Evolutionary conservation across 2,797 vertebrate genomes (phyloP).

Genomic region (Myotis vivesi): DNA sequence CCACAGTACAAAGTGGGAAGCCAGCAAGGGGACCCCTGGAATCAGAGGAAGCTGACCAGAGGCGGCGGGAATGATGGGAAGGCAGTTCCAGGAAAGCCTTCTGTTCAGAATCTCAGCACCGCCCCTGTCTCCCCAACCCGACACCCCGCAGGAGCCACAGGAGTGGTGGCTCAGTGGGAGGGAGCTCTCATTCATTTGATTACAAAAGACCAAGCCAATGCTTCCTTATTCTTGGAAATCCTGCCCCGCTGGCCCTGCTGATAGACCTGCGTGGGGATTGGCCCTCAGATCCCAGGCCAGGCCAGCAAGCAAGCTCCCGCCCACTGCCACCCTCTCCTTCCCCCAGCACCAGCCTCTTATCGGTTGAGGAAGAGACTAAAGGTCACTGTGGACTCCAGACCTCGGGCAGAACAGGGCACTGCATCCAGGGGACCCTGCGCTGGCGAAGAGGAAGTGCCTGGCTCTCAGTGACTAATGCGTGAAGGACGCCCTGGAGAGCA

Average conservation of each 20-base stretch:
- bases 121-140: too few species aligned
- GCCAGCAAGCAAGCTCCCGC: accelerated
- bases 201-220: not conserved
- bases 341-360: not conserved
- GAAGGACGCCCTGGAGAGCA: not conserved
- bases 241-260: accelerated
- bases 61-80: not conserved
- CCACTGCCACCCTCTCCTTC: not conserved
- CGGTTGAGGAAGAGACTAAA: not conserved
- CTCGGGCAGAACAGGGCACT: not conserved
- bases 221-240: not conserved
- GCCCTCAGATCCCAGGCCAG: not conserved
- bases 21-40: not conserved
- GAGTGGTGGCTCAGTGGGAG: accelerated
- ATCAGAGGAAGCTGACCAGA: not conserved
- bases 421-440: not conserved
- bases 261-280: accelerated
- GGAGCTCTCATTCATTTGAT: not conserved
- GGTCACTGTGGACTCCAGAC: not conserved
- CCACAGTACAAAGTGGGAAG: accelerated
- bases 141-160: not conserved
- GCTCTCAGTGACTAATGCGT: not conserved
- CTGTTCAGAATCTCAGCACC: accelerated
- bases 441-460: accelerated
- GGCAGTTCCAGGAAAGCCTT: too few species aligned